phyloP scores from a whole-genome alignment of 2,113 vertebrate genomes.

The Phyllostomus discolor region DNA sequence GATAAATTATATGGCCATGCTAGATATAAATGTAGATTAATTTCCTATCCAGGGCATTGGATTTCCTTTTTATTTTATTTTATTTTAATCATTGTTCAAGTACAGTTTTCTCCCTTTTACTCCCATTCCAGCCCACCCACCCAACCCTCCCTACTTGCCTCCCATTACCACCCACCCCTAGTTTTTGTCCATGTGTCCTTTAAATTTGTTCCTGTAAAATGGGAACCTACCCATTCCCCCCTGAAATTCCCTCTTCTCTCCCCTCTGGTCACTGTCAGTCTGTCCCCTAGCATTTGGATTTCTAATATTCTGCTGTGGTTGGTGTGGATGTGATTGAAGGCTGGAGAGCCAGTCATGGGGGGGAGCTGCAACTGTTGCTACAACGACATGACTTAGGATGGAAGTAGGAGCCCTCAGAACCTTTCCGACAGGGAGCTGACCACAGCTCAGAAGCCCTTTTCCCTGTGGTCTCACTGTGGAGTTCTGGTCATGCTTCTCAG shows the following conservation, averaged over 20 bases:
- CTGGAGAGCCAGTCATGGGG: background rate
- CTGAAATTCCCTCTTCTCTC: no score
- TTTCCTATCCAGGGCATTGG: background rate
- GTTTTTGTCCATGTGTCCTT: no score
- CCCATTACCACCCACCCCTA: no score
- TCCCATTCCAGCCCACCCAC: no score
- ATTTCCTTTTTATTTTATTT: no score
- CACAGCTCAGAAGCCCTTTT: background rate
- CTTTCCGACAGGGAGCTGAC: background rate
- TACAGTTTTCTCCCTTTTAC: no score
- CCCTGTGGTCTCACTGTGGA: background rate
- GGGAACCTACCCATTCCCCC: no score
- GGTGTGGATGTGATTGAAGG: no score
- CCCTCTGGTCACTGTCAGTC: no score
- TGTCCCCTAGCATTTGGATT: background rate
- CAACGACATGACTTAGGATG: background rate
- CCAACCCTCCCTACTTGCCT: no score
- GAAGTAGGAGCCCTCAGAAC: background rate
- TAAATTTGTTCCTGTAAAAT: no score
- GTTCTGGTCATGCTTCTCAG: background rate
- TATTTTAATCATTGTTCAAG: no score
- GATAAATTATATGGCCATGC: background rate
- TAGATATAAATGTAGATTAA: background rate
- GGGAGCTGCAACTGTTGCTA: background rate
- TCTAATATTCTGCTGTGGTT: background rate